A percentile compares a stretch with the other conserved stretches of the same genome.
phyloP scores from a whole-genome alignment of 1,140 invertebrate species.

The Dysdera silvatica region DNA sequence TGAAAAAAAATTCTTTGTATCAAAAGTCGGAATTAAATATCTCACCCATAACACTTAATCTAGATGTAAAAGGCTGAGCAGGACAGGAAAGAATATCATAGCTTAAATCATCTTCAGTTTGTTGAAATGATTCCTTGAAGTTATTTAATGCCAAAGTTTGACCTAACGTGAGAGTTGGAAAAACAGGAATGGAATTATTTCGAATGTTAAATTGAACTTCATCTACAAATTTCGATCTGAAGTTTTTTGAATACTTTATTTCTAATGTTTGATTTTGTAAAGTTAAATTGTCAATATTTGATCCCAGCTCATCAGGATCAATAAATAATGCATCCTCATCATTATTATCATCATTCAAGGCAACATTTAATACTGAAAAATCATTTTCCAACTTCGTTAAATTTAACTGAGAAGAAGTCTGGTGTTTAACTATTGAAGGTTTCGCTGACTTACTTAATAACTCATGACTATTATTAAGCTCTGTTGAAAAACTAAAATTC shows the following conservation, averaged over 20 bases:
- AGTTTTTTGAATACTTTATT: conserved; percentile 31
- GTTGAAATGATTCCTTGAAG: conserved; percentile 52
- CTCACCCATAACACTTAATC: conserved; percentile 64
- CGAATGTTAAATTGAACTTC: conserved; percentile 48
- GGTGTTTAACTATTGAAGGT: too few relatives aligned
- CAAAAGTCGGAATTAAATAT: conserved; percentile 38
- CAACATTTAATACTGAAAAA: too few relatives aligned
- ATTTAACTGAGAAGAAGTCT: too few relatives aligned
- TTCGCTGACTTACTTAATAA: too few relatives aligned
- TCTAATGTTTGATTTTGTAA: conserved; percentile 11
- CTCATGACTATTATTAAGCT: too few relatives aligned
- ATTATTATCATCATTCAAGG: too few relatives aligned
- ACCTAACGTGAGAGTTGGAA: neutral
- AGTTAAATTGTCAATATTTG: conserved; percentile 15
- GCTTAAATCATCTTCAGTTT: conserved; percentile 47
- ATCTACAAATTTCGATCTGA: conserved; percentile 37
- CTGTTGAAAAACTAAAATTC: too few relatives aligned
- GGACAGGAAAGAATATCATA: conserved; percentile 57
- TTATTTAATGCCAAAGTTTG: conserved; percentile 53
- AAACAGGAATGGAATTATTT: neutral
- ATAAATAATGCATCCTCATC: too few relatives aligned
- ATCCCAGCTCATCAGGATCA: too few relatives aligned
- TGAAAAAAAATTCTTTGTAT: neutral
- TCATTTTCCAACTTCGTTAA: too few relatives aligned
- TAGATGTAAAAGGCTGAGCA: conserved; percentile 59